Percentiles rank a stretch among this genome's conserved stretches.
Conservation (phyloP, 2,797 vertebrate genomes). For the Helostoma temminkii region DNA sequence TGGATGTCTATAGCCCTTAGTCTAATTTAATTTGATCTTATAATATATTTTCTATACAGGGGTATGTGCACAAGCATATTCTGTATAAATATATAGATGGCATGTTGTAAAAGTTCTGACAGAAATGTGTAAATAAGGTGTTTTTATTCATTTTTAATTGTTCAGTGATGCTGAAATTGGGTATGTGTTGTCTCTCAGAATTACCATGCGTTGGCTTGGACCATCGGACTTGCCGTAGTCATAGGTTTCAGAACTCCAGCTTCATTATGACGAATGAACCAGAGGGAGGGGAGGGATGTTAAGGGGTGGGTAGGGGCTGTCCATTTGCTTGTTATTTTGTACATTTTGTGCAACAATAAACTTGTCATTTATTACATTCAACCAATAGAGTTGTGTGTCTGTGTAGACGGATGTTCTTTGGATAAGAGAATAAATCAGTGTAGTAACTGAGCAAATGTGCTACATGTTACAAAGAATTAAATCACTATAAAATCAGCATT, state of each 20-base stretch:
- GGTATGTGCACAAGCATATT: conserved; percentile 83
- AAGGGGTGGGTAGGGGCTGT: conserved; percentile 60
- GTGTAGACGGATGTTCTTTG: not conserved
- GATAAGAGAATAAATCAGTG: no score
- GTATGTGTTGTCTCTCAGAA: conserved; percentile 87
- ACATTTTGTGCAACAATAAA: conserved; percentile 94
- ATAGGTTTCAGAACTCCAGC: conserved; percentile 87
- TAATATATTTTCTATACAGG: conserved; percentile 88
- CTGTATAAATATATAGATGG: conserved; percentile 88
- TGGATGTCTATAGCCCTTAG: conserved; percentile 87
- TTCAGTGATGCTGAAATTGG: conserved; percentile 87
- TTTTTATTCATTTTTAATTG: conserved; percentile 91
- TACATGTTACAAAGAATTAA: not conserved
- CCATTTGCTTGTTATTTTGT: conserved; percentile 94
- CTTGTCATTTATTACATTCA: conserved; percentile 88
- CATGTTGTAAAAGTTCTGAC: conserved; percentile 89
- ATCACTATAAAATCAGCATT: not conserved
- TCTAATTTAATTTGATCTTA: conserved; percentile 86
- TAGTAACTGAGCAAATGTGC: not conserved
- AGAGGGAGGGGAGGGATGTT: conserved; percentile 67
- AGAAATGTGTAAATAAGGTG: conserved; percentile 88
- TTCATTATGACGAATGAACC: conserved; percentile 81
- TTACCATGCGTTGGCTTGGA: conserved; percentile 84
- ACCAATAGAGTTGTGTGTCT: conserved; percentile 32
- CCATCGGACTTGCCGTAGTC: conserved; percentile 84